Conservation (phyloP, 2,113 vertebrate genomes). For the Peromyscus leucopus region DNA sequence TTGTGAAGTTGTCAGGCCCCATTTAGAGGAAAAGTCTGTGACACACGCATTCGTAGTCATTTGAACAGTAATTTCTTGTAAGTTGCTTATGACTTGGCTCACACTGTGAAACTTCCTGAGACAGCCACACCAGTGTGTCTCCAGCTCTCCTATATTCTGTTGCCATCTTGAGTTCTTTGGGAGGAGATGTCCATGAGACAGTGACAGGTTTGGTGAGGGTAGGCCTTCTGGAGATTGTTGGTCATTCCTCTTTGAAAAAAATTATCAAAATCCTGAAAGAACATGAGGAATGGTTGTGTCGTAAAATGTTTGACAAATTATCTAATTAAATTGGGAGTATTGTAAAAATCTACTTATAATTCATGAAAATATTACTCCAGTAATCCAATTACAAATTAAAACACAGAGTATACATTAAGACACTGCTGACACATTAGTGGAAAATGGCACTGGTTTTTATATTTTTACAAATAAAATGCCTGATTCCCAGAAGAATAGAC, state of each 20-base stretch:
- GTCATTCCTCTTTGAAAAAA: neutral
- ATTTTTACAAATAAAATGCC: neutral
- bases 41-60: neutral
- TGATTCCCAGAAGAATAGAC: neutral
- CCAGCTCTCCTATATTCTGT: neutral
- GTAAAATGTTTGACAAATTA: neutral
- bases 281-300: neutral
- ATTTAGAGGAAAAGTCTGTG: neutral
- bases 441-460: neutral
- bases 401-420: neutral
- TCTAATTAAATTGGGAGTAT: neutral
- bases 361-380: neutral
- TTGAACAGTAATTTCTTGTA: neutral
- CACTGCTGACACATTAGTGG: neutral
- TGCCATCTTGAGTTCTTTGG: neutral
- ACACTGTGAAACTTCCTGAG: neutral
- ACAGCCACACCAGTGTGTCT: neutral
- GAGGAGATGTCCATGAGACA: neutral
- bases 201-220: neutral
- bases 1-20: neutral
- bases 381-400: neutral
- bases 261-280: neutral
- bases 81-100: rapidly evolving
- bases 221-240: neutral
- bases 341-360: neutral